These are phyloP conservation scores for Lycaon pictus DNA, from an alignment of 2,113 vertebrate genomes.

Conservation along the genomic window DNA sequence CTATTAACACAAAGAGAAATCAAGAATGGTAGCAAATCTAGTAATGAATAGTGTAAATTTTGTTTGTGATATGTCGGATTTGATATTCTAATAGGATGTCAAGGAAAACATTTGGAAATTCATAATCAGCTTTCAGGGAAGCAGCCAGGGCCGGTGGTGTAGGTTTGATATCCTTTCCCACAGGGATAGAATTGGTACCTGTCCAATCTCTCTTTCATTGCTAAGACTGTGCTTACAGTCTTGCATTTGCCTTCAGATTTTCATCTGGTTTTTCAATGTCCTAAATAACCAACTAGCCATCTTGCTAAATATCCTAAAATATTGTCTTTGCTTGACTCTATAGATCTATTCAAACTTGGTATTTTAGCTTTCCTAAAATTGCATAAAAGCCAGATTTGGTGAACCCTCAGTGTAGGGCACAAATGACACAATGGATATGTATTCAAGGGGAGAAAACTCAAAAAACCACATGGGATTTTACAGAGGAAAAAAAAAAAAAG, in stretches of 20 bases:
- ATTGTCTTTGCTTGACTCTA: neutral
- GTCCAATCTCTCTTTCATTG: neutral
- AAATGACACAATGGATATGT: neutral
- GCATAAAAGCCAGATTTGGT: neutral
- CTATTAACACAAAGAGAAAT: neutral
- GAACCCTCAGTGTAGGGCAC: neutral
- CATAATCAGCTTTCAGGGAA: neutral
- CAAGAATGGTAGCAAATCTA: too few species aligned
- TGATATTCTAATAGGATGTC: neutral
- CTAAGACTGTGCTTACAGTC: neutral
- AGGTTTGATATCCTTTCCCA: neutral
- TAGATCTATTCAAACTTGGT: neutral
- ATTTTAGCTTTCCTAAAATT: neutral
- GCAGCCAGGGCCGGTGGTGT: neutral
- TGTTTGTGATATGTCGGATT: neutral
- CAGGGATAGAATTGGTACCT: neutral
- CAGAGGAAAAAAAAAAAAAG: neutral
- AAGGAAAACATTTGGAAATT: neutral
- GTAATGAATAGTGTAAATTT: neutral
- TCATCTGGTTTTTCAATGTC: neutral
- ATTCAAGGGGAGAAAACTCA: neutral
- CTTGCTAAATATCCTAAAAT: neutral
- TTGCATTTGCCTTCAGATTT: neutral
- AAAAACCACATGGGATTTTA: neutral
- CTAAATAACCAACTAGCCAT: neutral